These are phyloP conservation scores for Drosophila trapezifrons DNA, from an alignment of 1,140 invertebrate species.

Conservation along the genomic window DNA sequence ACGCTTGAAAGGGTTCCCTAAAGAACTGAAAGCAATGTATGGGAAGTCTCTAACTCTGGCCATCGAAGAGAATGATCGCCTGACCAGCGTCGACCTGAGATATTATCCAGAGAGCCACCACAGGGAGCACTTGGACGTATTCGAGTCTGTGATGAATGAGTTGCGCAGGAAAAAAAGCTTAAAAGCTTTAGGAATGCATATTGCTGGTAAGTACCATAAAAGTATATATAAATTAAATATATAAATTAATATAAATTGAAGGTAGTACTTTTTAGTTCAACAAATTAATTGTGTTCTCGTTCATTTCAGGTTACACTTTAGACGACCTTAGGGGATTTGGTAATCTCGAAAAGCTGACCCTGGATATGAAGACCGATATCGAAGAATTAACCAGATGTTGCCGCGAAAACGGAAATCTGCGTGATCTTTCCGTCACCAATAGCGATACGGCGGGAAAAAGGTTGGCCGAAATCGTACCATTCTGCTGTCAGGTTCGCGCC, in stretches of 20 bases:
- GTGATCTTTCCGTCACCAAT: neutral
- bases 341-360: neutral
- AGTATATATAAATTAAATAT: no score
- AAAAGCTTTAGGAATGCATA: constrained; percentile 1
- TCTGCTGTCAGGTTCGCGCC: neutral
- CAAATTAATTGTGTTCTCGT: no score
- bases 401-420: neutral
- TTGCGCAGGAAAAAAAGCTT: neutral
- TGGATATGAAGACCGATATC: constrained; percentile 6
- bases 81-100: constrained; percentile 2
- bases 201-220: neutral
- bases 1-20: neutral
- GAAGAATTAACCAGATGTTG: constrained; percentile 6
- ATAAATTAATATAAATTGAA: no score
- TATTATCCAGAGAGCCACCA: constrained; percentile 5
- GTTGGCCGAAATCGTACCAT: constrained; percentile 7
- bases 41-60: neutral
- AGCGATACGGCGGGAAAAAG: neutral
- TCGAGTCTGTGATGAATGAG: constrained; percentile 11
- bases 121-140: constrained; percentile 10
- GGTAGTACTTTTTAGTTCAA: no score
- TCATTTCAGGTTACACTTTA: constrained; percentile 4
- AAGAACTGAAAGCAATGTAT: neutral
- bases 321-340: constrained; percentile 5
- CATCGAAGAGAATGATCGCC: neutral